A percentile compares a stretch with the other conserved stretches of the same genome.
phyloP scores from a whole-genome alignment of 2,888 invertebrate species.

The Harpalus rubripes region DNA sequence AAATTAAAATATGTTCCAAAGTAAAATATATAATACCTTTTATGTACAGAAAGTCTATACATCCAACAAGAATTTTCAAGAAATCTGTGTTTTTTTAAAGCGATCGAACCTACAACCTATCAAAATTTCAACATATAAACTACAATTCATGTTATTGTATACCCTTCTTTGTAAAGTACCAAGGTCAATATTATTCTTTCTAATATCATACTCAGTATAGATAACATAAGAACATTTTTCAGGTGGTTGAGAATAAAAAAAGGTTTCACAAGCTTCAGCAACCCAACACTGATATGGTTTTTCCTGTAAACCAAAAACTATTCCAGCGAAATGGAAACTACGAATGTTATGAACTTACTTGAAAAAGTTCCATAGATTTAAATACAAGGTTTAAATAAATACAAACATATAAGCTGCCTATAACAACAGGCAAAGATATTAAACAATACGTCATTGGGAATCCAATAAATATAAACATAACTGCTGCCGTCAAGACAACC shows the following conservation, averaged over 20 bases:
- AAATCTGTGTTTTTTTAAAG: conserved; percentile 80
- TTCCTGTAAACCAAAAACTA: conserved; percentile 24
- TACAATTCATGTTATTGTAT: conserved; percentile 12
- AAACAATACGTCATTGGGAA: conserved; percentile 81
- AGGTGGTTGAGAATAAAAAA: conserved; percentile 76
- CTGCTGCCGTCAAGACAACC: conserved; percentile 82
- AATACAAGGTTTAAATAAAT: conserved; percentile 78
- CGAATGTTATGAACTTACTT: conserved; percentile 72
- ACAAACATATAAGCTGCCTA: conserved; percentile 79
- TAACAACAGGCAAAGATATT: conserved; percentile 81
- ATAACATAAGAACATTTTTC: conserved; percentile 78
- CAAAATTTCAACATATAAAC: conserved; percentile 12
- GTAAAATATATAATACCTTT: conserved; percentile 73
- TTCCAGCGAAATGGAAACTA: conserved; percentile 14
- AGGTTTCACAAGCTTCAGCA: conserved; percentile 84
- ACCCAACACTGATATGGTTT: conserved; percentile 78
- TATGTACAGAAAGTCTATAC: conserved; percentile 81
- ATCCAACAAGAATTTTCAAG: conserved; percentile 83
- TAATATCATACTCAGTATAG: conserved; percentile 78
- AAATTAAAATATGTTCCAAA: too few relatives aligned
- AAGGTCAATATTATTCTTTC: conserved; percentile 70
- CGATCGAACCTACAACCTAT: conserved; percentile 82
- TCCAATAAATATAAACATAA: conserved; percentile 84
- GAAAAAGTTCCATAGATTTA: conserved; percentile 81
- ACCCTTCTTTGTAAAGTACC: conserved; percentile 70